phyloP scores from a whole-genome alignment of 2,888 invertebrate genomes.

The Cephus sareptanus region DNA sequence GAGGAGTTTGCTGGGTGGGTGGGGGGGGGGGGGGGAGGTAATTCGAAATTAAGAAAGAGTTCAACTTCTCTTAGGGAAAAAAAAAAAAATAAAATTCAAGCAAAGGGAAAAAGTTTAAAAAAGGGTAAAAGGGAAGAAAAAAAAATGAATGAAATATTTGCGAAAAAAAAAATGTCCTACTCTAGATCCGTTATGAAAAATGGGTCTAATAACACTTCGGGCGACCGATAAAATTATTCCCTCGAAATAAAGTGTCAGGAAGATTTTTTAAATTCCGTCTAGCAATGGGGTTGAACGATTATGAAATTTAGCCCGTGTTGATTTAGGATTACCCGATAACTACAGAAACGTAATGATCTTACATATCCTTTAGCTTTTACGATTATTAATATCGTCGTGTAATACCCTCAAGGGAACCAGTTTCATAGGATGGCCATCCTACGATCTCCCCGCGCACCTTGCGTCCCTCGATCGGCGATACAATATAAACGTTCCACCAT shows the following conservation, averaged over 20 bases:
- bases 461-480: background rate
- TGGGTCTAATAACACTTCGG: background rate
- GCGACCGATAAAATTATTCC: background rate
- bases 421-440: background rate
- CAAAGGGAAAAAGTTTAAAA: background rate
- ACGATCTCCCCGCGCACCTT: background rate
- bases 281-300: background rate
- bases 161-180: background rate
- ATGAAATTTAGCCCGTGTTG: background rate
- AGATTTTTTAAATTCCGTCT: background rate
- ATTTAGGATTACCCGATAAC: background rate
- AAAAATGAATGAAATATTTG: background rate
- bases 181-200: background rate
- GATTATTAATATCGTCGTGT: background rate
- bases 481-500: background rate
- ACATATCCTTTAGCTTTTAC: background rate
- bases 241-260: background rate
- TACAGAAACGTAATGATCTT: background rate
- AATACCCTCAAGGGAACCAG: background rate
- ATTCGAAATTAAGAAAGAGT: background rate
- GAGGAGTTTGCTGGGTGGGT: background rate
- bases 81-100: background rate
- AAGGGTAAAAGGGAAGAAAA: background rate
- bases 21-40: accelerated
- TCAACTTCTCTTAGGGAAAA: background rate